Evolutionary conservation across 2,888 invertebrate genomes (phyloP), one percentile per base, ranked within the genome.

Genomic region (Branchinecta sandiegonensis): DNA sequence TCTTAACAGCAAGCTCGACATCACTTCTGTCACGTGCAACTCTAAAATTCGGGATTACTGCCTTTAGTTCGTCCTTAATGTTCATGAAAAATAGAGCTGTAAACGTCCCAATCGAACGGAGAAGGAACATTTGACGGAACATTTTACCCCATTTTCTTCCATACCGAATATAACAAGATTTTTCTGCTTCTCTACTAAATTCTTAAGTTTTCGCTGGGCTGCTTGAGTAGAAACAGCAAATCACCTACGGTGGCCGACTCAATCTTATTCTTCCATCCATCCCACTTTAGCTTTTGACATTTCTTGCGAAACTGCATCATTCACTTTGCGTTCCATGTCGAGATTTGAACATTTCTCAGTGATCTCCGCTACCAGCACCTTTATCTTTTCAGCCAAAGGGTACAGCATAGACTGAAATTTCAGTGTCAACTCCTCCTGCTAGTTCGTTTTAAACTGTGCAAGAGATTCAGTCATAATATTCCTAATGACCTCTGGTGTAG

Each of bases 71-170:
- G 6, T 6, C 56, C 14, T 8, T 1, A 8, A 48, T 48, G 50
- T 48, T n/a, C 11, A n/a, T 48, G n/a, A 48, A 48, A 48, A 48
- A 48, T 11, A 48, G n/a, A n/a, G n/a, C 50, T 11, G 50, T n/a
- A 11, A 11, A 48, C 50, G 50, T 11, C 50, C 50, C 50, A 48
- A 48, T n/a, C 50, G 50, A 11, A 48, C 50, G 11, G 50, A 48
- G n/a, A 48, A 48, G n/a, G 50, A 48, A 48, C 50, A 48, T 48
- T 11, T 48, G n/a, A 48, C 50, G 11, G 50, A 48, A 48, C 50
- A 48, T 11, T n/a, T 48, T n/a, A 3, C 14, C 50, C 2, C 4
- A 3, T 50, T 4, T 4, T 50, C 50, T 4, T 50, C 50, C 4
- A 50, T n/a, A 1, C 2, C 50, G 4, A 50, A 50, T 14, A 50